Conservation (phyloP, 2,113 vertebrate genomes). For the Perccottus glenii region DNA sequence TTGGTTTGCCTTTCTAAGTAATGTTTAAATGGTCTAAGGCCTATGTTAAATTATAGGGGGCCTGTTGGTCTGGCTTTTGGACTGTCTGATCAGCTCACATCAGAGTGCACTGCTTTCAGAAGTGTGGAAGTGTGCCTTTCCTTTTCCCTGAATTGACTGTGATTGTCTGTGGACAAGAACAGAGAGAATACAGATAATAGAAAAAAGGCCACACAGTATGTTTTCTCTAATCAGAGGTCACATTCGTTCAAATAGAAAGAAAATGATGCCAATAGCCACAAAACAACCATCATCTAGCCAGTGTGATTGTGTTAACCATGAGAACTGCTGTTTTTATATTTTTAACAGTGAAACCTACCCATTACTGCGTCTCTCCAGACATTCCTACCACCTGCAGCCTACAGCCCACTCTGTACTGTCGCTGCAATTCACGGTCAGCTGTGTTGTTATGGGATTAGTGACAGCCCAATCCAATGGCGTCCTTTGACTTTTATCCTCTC, state of each 20-base stretch:
- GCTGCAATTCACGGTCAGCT: slow-evolving; percentile 60
- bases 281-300: neutral
- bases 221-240: slow-evolving; percentile 34
- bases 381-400: slow-evolving; percentile 55
- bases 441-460: slow-evolving; percentile 76
- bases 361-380: slow-evolving; percentile 36
- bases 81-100: slow-evolving; percentile 29
- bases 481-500: slow-evolving; percentile 60
- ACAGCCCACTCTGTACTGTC: slow-evolving; percentile 48
- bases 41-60: too few relatives aligned
- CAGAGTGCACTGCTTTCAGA: slow-evolving; percentile 27
- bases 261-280: slow-evolving; percentile 20
- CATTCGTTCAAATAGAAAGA: slow-evolving; percentile 35
- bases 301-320: slow-evolving; percentile 6
- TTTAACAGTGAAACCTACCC: slow-evolving; percentile 26
- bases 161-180: slow-evolving; percentile 29
- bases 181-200: neutral
- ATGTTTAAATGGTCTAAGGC: too few relatives aligned
- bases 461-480: slow-evolving; percentile 63
- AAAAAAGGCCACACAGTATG: slow-evolving; percentile 28
- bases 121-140: slow-evolving; percentile 10
- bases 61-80: slow-evolving; percentile 10
- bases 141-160: slow-evolving; percentile 34
- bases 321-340: slow-evolving; percentile 21
- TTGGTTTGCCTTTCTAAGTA: too few relatives aligned